These are phyloP conservation scores for Plusia festucae DNA, from an alignment of 2,888 invertebrate genomes.

Conservation along the genomic window DNA sequence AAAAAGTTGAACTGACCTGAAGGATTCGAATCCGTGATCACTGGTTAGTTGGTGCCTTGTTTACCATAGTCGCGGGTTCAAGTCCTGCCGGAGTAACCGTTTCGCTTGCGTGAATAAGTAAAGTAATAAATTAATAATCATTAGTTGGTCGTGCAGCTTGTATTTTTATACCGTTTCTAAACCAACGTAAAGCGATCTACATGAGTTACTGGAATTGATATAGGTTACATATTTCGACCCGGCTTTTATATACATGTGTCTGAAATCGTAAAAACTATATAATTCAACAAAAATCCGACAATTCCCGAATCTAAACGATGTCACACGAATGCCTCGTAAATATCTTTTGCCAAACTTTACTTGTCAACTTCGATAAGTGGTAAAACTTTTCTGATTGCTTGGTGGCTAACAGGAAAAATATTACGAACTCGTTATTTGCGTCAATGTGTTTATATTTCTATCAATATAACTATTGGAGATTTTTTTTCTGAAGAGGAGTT, in stretches of 20 bases:
- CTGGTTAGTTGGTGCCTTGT: no score
- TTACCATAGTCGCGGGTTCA: no score
- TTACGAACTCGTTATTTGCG: conserved; percentile 46
- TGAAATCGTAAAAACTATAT: background rate
- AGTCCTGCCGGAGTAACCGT: no score
- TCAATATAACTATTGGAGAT: background rate
- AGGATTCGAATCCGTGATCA: no score
- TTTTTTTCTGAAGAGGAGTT: background rate
- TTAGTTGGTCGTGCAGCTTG: no score
- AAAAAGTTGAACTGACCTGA: no score
- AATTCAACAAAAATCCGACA: conserved; percentile 7
- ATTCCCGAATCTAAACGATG: conserved; percentile 38
- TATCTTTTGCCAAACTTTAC: conserved; percentile 47
- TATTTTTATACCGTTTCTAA: no score
- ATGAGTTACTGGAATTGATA: background rate
- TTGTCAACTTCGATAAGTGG: conserved; percentile 55
- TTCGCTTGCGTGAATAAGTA: no score
- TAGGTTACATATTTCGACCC: background rate
- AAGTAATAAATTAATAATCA: no score
- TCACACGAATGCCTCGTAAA: conserved; percentile 45
- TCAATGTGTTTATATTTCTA: conserved; percentile 21
- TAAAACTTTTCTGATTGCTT: conserved; percentile 58
- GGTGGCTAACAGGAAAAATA: conserved; percentile 49
- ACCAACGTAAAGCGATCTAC: no score
- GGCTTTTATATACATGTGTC: no score